Conservation (phyloP, 2,888 invertebrate species). For the Chesias legatella region DNA sequence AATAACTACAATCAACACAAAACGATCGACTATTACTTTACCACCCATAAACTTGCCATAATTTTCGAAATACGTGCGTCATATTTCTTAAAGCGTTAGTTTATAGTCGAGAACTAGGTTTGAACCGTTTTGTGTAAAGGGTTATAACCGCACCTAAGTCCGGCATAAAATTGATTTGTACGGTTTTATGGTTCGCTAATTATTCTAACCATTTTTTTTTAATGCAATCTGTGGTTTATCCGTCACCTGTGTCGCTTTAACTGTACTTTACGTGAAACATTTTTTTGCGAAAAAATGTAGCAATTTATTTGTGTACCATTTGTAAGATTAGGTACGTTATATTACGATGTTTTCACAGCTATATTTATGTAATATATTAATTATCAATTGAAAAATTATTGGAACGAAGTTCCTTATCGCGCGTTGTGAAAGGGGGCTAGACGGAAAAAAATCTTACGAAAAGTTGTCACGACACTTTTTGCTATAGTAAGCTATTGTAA, state of each 20-base stretch:
- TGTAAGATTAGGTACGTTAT: no score
- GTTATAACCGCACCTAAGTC: not conserved
- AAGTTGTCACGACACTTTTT: no score
- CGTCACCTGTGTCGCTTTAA: conserved; percentile 22
- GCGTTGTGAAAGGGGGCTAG: no score
- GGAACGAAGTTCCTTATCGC: no score
- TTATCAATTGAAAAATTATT: no score
- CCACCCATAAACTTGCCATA: conserved; percentile 1
- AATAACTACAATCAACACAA: conserved; percentile 6
- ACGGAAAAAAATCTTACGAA: no score
- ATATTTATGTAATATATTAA: no score
- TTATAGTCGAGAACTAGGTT: conserved; percentile 16
- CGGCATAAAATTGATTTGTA: conserved; percentile 43
- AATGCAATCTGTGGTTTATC: conserved; percentile 29
- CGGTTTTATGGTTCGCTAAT: conserved; percentile 30
- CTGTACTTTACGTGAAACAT: conserved; percentile 11
- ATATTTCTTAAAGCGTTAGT: no score
- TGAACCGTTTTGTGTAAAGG: conserved; percentile 12
- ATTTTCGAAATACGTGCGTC: no score
- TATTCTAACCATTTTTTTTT: conserved; percentile 32
- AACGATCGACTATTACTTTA: conserved; percentile 1
- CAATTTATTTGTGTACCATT: no score
- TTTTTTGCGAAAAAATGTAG: conserved; percentile 6
- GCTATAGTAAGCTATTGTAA: no score
- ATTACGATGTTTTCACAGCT: no score